phyloP scores from a whole-genome alignment of 2,797 vertebrate genomes.

The Pseudomugil gertrudae region DNA sequence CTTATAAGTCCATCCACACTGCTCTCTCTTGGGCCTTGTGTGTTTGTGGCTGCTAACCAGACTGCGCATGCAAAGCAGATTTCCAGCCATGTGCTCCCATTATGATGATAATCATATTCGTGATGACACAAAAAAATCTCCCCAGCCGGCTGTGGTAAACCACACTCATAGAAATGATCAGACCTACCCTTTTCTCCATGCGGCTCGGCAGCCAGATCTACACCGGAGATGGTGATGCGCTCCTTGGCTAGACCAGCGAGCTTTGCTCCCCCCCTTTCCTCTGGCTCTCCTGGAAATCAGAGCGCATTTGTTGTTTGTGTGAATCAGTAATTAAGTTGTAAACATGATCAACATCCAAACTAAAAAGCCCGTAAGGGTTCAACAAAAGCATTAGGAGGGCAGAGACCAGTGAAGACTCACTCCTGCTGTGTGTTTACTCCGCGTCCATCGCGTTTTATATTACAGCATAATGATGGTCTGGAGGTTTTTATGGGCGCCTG shows the following conservation, averaged over 20 bases:
- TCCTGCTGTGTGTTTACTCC: slow-evolving; percentile 49
- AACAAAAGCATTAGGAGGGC: slow-evolving; percentile 15
- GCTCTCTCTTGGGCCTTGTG: slow-evolving; percentile 55
- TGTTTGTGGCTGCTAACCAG: slow-evolving; percentile 17
- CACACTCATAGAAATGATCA: slow-evolving; percentile 23
- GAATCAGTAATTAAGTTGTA: slow-evolving; percentile 34
- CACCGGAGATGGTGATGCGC: slow-evolving; percentile 76
- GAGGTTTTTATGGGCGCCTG: slow-evolving; percentile 49
- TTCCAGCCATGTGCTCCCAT: slow-evolving; percentile 42
- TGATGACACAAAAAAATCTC: neutral
- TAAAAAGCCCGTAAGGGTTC: neutral
- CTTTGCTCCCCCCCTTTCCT: slow-evolving; percentile 53
- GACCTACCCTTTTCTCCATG: slow-evolving; percentile 87
- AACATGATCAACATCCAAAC: slow-evolving; percentile 9
- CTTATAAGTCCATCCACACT: slow-evolving; percentile 24
- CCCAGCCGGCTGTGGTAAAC: neutral
- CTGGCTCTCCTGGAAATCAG: slow-evolving; percentile 61
- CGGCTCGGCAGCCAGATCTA: slow-evolving; percentile 80
- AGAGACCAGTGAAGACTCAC: slow-evolving; percentile 43
- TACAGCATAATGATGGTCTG: slow-evolving; percentile 52
- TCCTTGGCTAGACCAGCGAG: slow-evolving; percentile 71
- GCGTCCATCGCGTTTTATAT: slow-evolving; percentile 46
- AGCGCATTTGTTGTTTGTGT: slow-evolving; percentile 31
- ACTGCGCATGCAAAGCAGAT: slow-evolving; percentile 30
- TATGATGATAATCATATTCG: neutral